Conservation (phyloP, 2,113 vertebrate genomes). For the Rattus rattus region DNA sequence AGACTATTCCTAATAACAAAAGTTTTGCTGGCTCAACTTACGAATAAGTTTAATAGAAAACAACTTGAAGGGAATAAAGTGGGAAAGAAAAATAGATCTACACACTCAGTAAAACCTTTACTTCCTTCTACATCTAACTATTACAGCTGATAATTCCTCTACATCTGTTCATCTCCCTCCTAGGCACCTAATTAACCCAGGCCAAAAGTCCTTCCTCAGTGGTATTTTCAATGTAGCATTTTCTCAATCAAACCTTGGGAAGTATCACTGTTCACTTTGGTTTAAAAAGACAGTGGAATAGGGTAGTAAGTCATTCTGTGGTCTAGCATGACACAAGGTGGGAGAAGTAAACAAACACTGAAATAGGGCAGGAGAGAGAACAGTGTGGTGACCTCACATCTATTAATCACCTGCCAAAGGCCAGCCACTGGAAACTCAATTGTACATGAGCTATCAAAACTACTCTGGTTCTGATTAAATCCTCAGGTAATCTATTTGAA, state of each 20-base stretch:
- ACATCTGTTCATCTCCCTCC: neutral
- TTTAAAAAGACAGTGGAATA: neutral
- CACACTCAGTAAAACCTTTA: constrained; percentile 12
- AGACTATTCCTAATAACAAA: constrained; percentile 33
- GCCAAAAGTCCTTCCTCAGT: neutral
- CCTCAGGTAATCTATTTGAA: constrained; percentile 10
- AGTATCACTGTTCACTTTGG: neutral
- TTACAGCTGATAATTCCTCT: neutral
- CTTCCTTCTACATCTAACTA: constrained; percentile 29
- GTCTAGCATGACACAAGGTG: neutral
- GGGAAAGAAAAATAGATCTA: constrained; percentile 12
- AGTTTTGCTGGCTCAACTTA: neutral
- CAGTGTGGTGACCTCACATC: neutral
- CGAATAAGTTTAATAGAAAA: constrained; percentile 64
- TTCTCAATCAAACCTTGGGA: neutral
- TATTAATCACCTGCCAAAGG: constrained; percentile 28
- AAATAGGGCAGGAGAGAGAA: neutral
- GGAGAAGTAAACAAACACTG: constrained; percentile 25
- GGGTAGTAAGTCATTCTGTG: neutral
- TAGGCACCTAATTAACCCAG: neutral
- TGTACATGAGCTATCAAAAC: constrained; percentile 5
- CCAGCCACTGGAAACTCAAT: neutral
- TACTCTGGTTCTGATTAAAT: constrained; percentile 18
- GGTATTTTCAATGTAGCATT: neutral
- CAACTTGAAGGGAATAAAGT: constrained; percentile 33